Conservation (phyloP, 2,797 vertebrate genomes). For the Artibeus jamaicensis region DNA sequence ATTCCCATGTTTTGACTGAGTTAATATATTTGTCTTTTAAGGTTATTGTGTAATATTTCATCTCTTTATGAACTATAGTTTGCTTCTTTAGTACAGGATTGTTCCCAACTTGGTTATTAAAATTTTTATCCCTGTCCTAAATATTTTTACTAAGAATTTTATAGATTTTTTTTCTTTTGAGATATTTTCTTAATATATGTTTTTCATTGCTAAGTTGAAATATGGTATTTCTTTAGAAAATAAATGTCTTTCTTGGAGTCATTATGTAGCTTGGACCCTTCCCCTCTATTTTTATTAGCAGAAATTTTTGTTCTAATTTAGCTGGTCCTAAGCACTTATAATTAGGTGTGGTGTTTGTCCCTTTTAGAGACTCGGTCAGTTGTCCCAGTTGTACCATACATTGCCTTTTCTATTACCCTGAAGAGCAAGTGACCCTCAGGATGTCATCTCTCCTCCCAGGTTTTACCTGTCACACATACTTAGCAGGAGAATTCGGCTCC, state of each 20-base stretch:
- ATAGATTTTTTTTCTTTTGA: conserved; percentile 6
- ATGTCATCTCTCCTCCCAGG: not conserved
- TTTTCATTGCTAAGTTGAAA: conserved; percentile 18
- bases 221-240: not conserved
- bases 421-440: not conserved
- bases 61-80: not conserved
- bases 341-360: not conserved
- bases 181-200: not conserved
- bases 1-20: not conserved
- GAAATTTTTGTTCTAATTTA: conserved; percentile 6
- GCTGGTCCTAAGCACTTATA: not conserved
- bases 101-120: not conserved
- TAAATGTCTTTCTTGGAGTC: conserved; percentile 19
- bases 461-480: not conserved
- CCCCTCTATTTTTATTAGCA: not conserved
- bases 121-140: not conserved
- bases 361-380: not conserved
- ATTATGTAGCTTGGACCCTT: not conserved
- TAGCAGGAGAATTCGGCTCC: not conserved
- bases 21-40: not conserved
- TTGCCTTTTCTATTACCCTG: conserved; percentile 14
- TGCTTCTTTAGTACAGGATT: conserved; percentile 20
- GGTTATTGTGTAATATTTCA: not conserved
- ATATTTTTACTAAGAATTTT: conserved; percentile 27
- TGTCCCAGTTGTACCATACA: not conserved